phyloP scores from a whole-genome alignment of 2,113 vertebrate genomes.

The Cygnus buccinator region DNA sequence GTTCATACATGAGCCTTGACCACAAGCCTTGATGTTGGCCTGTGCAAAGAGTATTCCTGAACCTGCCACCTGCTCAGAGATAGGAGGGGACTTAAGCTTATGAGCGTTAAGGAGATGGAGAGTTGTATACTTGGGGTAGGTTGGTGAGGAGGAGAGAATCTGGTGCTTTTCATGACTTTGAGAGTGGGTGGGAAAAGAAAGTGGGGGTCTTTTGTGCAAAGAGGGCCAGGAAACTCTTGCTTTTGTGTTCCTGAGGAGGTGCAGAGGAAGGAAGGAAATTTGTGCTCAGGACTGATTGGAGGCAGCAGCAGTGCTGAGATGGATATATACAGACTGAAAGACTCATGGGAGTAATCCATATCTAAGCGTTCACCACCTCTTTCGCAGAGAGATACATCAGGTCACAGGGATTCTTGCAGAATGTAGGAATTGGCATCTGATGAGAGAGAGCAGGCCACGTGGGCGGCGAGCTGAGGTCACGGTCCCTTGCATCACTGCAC shows the following conservation, averaged over 20 bases:
- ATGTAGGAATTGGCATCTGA: background rate
- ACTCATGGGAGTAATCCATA: background rate
- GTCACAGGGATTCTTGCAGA: background rate
- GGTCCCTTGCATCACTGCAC: background rate
- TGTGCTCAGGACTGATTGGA: background rate
- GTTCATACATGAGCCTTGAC: background rate
- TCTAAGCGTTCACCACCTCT: background rate
- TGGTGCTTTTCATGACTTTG: background rate
- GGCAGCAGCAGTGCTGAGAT: background rate
- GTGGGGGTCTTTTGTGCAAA: background rate
- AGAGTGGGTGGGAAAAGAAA: slow-evolving; percentile 36
- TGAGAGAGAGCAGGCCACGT: background rate
- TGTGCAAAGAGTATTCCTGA: background rate
- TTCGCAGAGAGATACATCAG: background rate
- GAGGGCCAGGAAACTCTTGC: background rate
- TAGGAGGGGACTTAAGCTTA: background rate
- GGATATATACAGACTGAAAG: background rate
- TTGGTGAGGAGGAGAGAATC: background rate
- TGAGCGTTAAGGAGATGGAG: background rate
- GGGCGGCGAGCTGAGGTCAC: background rate
- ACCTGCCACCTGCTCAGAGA: background rate
- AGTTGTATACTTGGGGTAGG: background rate
- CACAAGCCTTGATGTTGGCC: background rate
- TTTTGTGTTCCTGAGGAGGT: slow-evolving; percentile 41
- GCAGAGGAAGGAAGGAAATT: slow-evolving; percentile 9